Evolutionary conservation across 2,888 invertebrate species (phyloP).

Genomic region (Phytoseiulus persimilis): DNA sequence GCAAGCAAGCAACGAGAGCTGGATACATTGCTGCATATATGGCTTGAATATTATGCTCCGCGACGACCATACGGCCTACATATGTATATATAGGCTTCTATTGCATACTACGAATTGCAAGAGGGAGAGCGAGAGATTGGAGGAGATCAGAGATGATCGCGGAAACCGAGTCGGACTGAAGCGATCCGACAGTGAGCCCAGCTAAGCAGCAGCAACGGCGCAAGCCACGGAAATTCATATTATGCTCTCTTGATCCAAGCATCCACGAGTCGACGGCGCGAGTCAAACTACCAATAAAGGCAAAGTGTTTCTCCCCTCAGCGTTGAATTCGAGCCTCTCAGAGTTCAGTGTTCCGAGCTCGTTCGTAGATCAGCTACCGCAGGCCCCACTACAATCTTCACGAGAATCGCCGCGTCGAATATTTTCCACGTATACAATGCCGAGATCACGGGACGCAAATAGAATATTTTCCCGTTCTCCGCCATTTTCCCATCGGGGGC

Average conservation of each 20-base stretch:
- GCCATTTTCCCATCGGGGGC: too few relatives aligned
- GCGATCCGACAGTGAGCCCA: neutral
- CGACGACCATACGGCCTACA: neutral
- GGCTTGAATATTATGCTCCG: neutral
- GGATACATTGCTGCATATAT: neutral
- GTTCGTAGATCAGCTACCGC: neutral
- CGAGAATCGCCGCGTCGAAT: too few relatives aligned
- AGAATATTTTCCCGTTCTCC: too few relatives aligned
- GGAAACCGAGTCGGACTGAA: neutral
- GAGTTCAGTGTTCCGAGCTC: neutral
- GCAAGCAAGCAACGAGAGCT: neutral
- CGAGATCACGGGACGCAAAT: too few relatives aligned
- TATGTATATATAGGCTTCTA: neutral
- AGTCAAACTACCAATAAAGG: neutral
- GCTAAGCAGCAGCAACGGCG: neutral
- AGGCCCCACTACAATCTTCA: neutral
- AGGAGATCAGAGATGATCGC: neutral
- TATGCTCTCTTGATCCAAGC: neutral
- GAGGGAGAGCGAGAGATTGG: neutral
- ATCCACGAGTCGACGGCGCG: neutral
- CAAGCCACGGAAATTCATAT: neutral
- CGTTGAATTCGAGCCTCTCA: neutral
- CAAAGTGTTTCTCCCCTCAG: neutral
- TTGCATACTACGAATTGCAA: neutral
- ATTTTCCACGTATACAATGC: too few relatives aligned